These are phyloP conservation scores for Phyllostomus discolor DNA, from an alignment of 2,113 vertebrate species.

Conservation along the genomic window DNA sequence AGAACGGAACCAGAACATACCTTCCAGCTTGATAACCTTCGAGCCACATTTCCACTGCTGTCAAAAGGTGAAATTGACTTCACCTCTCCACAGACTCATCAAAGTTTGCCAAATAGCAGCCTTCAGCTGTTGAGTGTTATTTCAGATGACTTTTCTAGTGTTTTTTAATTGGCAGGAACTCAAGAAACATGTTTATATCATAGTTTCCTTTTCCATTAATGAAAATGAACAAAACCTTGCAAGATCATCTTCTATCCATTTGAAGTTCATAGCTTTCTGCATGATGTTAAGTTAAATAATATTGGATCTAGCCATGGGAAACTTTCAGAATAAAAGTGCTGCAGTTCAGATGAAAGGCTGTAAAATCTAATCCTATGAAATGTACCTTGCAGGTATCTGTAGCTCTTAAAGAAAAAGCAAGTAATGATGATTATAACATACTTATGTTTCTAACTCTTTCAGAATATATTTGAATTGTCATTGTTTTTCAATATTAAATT, in stretches of 20 bases:
- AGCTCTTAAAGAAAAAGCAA: slow-evolving; percentile 16
- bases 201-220: slow-evolving; percentile 72
- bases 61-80: slow-evolving; percentile 44
- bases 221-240: slow-evolving; percentile 70
- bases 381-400: not conserved
- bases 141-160: slow-evolving; percentile 34
- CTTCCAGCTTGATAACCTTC: not conserved
- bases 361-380: slow-evolving; percentile 46
- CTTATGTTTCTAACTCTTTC: slow-evolving; percentile 5
- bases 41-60: not conserved
- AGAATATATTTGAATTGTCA: slow-evolving; percentile 26
- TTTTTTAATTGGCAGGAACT: slow-evolving; percentile 49
- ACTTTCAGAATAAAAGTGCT: slow-evolving; percentile 55
- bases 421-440: not conserved
- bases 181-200: slow-evolving; percentile 49
- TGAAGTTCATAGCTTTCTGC: slow-evolving; percentile 67
- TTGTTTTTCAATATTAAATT: slow-evolving; percentile 20
- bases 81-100: slow-evolving; percentile 9
- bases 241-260: slow-evolving; percentile 48
- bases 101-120: slow-evolving; percentile 32
- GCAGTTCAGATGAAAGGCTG: not conserved
- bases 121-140: slow-evolving; percentile 18
- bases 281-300: slow-evolving; percentile 75
- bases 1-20: not conserved
- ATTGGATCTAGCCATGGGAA: slow-evolving; percentile 57